These are phyloP conservation scores for Anser brachyrhynchus DNA, from an alignment of 2,113 vertebrate genomes.

Conservation along the genomic window DNA sequence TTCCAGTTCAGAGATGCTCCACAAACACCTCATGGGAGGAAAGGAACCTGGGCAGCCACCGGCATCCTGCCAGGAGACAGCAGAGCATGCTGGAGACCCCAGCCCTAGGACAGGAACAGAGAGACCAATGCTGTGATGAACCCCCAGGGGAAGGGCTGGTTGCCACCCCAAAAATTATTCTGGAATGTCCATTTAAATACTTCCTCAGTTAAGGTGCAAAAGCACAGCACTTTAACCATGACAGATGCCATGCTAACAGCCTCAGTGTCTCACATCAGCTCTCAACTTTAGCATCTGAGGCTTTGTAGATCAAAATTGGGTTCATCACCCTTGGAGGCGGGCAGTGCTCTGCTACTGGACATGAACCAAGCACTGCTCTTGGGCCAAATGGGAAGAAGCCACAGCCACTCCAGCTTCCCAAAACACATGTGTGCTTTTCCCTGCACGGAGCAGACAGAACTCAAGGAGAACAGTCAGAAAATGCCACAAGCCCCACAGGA, in stretches of 20 bases:
- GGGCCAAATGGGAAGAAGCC: background rate
- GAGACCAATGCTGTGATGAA: fast-evolving
- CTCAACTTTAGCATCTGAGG: background rate
- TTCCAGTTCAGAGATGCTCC: background rate
- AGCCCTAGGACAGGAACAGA: no score
- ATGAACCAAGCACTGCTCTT: background rate
- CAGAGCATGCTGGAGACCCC: background rate
- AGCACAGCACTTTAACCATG: background rate
- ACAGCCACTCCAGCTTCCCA: background rate
- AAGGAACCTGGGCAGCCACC: fast-evolving
- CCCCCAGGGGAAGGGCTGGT: fast-evolving
- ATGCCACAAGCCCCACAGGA: background rate
- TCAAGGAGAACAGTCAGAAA: no score
- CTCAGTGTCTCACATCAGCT: background rate
- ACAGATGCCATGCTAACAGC: background rate
- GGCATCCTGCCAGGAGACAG: no score
- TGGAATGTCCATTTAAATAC: background rate
- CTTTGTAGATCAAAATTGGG: background rate
- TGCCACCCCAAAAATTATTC: background rate
- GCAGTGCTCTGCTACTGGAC: background rate
- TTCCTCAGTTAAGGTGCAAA: background rate
- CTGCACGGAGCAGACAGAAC: background rate
- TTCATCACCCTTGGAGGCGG: background rate
- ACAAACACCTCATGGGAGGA: fast-evolving
- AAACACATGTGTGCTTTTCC: background rate